These are phyloP conservation scores for Chrysogorgia sp. DNA, from an alignment of 92 coral and sea anemone species.

Conservation along the genomic window DNA sequence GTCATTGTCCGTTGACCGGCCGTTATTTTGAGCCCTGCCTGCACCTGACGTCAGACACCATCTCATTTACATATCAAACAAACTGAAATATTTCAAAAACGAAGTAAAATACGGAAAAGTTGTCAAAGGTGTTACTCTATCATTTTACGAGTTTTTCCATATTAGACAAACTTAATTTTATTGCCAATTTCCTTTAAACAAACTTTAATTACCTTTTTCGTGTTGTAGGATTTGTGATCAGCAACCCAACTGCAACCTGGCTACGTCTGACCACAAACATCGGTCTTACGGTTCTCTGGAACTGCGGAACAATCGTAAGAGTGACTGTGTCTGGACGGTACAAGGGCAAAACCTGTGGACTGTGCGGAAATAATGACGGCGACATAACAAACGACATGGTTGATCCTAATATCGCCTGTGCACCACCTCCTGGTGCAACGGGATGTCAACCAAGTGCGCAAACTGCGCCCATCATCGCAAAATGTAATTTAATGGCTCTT, in stretches of 20 bases:
- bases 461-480: conserved; percentile 32
- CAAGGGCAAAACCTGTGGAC: conserved; percentile 69
- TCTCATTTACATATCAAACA: too few relatives aligned
- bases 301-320: conserved; percentile 75
- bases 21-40: too few relatives aligned
- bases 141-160: too few relatives aligned
- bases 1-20: too few relatives aligned
- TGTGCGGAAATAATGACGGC: conserved; percentile 50
- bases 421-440: conserved; percentile 63
- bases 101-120: too few relatives aligned
- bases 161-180: not conserved
- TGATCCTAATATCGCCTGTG: conserved; percentile 52
- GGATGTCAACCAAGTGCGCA: conserved; percentile 51
- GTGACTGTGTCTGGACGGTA: conserved; percentile 74
- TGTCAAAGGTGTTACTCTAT: too few relatives aligned
- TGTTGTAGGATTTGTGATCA: conserved; percentile 14
- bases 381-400: not conserved
- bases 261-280: conserved; percentile 41
- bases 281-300: conserved; percentile 84
- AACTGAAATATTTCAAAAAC: too few relatives aligned
- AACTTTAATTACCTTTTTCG: conserved; percentile 59
- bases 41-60: too few relatives aligned
- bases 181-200: too few relatives aligned
- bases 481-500: conserved; percentile 80
- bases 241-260: conserved; percentile 1